These are phyloP conservation scores for Poeciliopsis retropinna DNA, from an alignment of 2,113 vertebrate genomes.

Conservation along the genomic window DNA sequence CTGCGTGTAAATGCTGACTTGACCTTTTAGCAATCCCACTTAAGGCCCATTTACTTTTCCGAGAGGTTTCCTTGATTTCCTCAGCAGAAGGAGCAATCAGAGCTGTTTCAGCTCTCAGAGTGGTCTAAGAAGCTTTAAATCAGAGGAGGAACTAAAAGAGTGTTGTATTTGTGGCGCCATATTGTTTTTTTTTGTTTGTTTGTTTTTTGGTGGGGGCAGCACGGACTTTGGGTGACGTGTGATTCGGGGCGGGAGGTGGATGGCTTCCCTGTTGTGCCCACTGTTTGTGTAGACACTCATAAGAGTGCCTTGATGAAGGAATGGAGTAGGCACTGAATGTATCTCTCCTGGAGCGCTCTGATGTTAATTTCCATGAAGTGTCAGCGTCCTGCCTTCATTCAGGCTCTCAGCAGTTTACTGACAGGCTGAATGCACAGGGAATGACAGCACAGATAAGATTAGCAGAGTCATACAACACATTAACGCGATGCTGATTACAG, in stretches of 20 bases:
- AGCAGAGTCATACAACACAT: slow-evolving; percentile 20
- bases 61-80: not conserved
- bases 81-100: slow-evolving; percentile 7
- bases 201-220: slow-evolving; percentile 15
- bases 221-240: slow-evolving; percentile 42
- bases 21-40: not conserved
- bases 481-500: slow-evolving; percentile 9
- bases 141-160: slow-evolving; percentile 5
- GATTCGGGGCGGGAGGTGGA: slow-evolving; percentile 50
- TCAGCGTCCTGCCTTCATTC: slow-evolving; percentile 56
- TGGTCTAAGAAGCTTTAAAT: slow-evolving; percentile 1
- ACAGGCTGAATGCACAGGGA: slow-evolving; percentile 36
- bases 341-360: slow-evolving; percentile 46
- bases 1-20: slow-evolving; percentile 10
- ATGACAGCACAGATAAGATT: slow-evolving; percentile 34
- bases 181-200: too few relatives aligned
- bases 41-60: not conserved
- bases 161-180: not conserved
- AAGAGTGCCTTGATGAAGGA: slow-evolving; percentile 41
- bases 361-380: slow-evolving; percentile 58
- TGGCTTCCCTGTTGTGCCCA: slow-evolving; percentile 24
- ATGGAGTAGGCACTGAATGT: slow-evolving; percentile 52
- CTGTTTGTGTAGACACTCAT: slow-evolving; percentile 25
- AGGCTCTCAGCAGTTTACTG: slow-evolving; percentile 46
- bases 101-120: slow-evolving; percentile 1